Evolutionary conservation across 2,113 vertebrate genomes (phyloP).

Genomic region (Geococcyx californianus): DNA sequence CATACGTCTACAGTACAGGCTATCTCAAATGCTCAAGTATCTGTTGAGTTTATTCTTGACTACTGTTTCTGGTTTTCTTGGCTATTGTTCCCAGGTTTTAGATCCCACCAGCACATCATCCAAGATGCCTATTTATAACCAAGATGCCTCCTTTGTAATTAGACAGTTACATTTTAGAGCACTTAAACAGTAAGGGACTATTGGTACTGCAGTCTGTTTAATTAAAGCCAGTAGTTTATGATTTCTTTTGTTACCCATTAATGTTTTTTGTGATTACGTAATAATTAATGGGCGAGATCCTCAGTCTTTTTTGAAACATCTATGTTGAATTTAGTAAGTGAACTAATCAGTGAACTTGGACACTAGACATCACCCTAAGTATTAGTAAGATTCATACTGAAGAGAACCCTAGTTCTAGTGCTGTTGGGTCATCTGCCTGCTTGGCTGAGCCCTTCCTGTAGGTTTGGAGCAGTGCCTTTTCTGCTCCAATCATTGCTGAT

Average conservation of each 20-base stretch:
- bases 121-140: not conserved
- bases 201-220: not conserved
- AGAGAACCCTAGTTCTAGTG: not conserved
- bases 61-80: not conserved
- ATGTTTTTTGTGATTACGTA: not conserved
- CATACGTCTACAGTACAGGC: not conserved
- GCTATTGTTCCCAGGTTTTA: not conserved
- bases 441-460: not conserved
- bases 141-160: not conserved
- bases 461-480: not conserved
- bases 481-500: accelerated
- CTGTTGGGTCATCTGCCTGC: not conserved
- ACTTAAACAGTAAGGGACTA: not conserved
- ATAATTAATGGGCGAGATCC: not conserved
- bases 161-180: not conserved
- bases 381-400: accelerated
- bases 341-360: not conserved
- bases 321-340: not conserved
- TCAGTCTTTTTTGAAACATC: not conserved
- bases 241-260: not conserved
- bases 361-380: not conserved
- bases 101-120: not conserved
- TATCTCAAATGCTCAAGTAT: not conserved
- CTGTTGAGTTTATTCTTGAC: not conserved
- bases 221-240: not conserved